Base-by-base conservation (phyloP, 2,113 vertebrate genomes). In the Urocitellus parryii region DNA sequence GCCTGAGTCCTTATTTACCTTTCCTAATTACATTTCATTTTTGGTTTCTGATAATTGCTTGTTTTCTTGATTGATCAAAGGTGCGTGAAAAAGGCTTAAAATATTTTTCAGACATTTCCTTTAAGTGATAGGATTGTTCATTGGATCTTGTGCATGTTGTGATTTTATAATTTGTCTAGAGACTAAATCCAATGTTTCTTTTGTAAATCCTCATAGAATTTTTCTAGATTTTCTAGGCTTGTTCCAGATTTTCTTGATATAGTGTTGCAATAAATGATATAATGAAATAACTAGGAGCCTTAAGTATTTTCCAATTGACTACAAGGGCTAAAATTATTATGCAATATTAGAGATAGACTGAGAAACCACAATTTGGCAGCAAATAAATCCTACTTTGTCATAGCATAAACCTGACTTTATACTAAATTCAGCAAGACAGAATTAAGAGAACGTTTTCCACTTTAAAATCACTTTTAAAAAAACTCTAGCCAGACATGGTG, bases 41-140 rank as follows among this genome's bases (percentile, higher is more conserved):
- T 92, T 72, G 68, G 25, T 78, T 17, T 93, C 86, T 90, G 53
- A 78, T 51, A 37, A 93, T 74, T 90, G 48, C 17, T 32, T 93
- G 27, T 51, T 92, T 90, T 58, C 67, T 79, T 51, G 12, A 78
- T 24, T 92, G 51, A 81, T 65, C 37, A 58, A 85, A 53, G 9
- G n/a, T 74, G 51, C 29, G 51, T 90, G 85, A 56, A 89, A 85
- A 77, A 61, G 32, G 29, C 27, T 92, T 83, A 56, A 78, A 27
- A 10, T n/a, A 67, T 42, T 90, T 34, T 94, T 74, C 34, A 84
- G 70, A 83, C 82, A 16, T 85, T 97, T 85, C 80, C 73, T 27
- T 56, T 58, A 88, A 93, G 37, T 72, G 27, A 90, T 24, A 88
- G 63, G 20, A 77, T 8, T 51, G 0, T 65, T 91, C 53, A 73